Percentiles rank a stretch among this genome's conserved stretches.
Evolutionary conservation across 2,113 vertebrate genomes (phyloP).

Genomic region (Cynoglossus semilaevis): DNA sequence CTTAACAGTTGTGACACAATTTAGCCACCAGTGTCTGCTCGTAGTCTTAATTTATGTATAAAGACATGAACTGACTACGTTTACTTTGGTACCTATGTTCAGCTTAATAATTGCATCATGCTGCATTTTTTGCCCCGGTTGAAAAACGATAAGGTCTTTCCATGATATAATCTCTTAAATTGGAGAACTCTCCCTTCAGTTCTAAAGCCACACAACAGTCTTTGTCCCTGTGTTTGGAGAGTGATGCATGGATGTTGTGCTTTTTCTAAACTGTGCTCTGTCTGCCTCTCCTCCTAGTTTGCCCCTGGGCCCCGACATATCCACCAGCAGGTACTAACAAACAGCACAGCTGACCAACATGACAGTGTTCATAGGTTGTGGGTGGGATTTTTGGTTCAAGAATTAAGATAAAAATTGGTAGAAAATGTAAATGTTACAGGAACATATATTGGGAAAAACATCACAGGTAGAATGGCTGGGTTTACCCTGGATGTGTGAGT

Average conservation of each 20-base stretch:
- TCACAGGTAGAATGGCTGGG: no score
- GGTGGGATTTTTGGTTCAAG: not conserved
- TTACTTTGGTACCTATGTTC: no score
- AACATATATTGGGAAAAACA: no score
- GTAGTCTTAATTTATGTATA: not conserved
- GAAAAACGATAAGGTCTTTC: no score
- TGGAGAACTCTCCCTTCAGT: not conserved
- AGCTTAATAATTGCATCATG: no score
- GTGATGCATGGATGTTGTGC: constrained; percentile 32
- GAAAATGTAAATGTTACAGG: no score
- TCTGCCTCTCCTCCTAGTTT: constrained; percentile 80
- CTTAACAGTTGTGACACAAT: constrained; percentile 29
- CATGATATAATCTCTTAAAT: not conserved
- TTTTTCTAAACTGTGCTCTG: constrained; percentile 57
- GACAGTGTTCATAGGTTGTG: not conserved
- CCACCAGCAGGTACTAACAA: constrained; percentile 88
- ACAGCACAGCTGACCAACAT: constrained; percentile 52
- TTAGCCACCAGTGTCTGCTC: not conserved
- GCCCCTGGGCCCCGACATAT: constrained; percentile 84
- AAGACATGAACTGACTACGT: no score
- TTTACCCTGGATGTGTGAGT: no score
- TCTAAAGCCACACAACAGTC: constrained; percentile 11
- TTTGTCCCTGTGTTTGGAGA: not conserved
- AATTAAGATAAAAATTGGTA: not conserved
- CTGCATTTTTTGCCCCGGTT: no score